Conservation (phyloP, 2,888 invertebrate species). For the Blastobasis lacticolella region DNA sequence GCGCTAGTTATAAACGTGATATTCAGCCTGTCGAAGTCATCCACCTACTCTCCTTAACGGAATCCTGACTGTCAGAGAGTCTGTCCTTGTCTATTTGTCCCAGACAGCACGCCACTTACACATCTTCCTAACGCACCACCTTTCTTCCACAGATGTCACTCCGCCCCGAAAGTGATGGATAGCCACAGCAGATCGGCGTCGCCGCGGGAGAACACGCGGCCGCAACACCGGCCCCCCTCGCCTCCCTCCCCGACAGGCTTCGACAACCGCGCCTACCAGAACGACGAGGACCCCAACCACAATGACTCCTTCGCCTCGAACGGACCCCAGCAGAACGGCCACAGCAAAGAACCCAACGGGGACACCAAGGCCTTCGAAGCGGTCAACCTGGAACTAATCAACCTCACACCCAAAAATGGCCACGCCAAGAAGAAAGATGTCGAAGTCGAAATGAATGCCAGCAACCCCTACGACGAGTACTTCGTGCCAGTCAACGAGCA, state of each 20-base stretch:
- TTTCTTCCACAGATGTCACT: slow-evolving; percentile 58
- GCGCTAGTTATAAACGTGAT: too few relatives aligned
- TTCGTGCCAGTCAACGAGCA: slow-evolving; percentile 90
- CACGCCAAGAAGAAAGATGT: slow-evolving; percentile 78
- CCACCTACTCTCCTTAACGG: too few relatives aligned
- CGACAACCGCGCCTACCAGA: slow-evolving; percentile 65
- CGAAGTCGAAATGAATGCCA: slow-evolving; percentile 76
- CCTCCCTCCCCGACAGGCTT: slow-evolving; percentile 52
- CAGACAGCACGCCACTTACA: too few relatives aligned
- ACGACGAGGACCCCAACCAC: slow-evolving; percentile 63
- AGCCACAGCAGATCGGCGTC: slow-evolving; percentile 67
- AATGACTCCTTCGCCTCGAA: slow-evolving; percentile 68
- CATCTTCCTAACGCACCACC: not conserved
- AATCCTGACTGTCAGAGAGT: too few relatives aligned
- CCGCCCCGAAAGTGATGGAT: slow-evolving; percentile 68
- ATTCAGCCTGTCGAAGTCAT: too few relatives aligned
- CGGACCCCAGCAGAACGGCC: slow-evolving; percentile 50
- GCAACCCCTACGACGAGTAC: slow-evolving; percentile 86
- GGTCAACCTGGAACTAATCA: slow-evolving; percentile 86
- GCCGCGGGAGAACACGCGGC: slow-evolving; percentile 68
- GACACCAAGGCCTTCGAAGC: slow-evolving; percentile 76
- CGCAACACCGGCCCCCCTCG: slow-evolving; percentile 59
- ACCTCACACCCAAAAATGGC: slow-evolving; percentile 77
- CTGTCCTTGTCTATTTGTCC: too few relatives aligned
- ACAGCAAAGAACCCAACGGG: slow-evolving; percentile 55